phyloP scores from a whole-genome alignment of 2,888 invertebrate species.

The Pseudococcus jackbeardsleyi region DNA sequence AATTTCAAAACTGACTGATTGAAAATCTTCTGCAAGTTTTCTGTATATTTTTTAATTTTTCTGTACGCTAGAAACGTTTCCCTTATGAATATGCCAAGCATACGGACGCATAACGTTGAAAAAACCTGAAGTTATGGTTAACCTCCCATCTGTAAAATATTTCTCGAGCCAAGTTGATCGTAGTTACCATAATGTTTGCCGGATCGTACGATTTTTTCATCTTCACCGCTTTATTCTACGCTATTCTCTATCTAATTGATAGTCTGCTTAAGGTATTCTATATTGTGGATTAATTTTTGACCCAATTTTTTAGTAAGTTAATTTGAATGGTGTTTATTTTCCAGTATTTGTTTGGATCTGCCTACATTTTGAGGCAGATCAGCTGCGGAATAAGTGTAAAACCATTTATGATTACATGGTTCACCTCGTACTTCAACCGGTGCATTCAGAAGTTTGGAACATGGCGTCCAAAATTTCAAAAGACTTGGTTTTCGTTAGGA shows the following conservation, averaged over 20 bases:
- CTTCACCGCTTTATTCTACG: conserved; percentile 17
- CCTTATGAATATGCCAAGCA: neutral
- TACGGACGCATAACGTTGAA: neutral
- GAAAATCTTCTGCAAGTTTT: no score
- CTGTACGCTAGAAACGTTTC: no score
- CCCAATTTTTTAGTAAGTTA: neutral
- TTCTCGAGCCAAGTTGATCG: neutral
- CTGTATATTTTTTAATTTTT: no score
- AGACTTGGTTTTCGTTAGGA: conserved; percentile 82
- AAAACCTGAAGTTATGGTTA: neutral
- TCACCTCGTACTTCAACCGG: conserved; percentile 83
- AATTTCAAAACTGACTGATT: no score
- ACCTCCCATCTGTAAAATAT: neutral
- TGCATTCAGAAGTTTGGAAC: conserved; percentile 82
- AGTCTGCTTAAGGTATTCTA: conserved; percentile 59
- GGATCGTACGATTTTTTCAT: conserved; percentile 22
- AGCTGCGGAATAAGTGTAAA: conserved; percentile 83
- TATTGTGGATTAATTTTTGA: neutral
- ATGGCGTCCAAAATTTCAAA: conserved; percentile 75
- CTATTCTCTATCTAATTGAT: conserved; percentile 57
- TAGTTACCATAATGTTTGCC: neutral
- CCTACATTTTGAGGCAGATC: conserved; percentile 82
- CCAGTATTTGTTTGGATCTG: conserved; percentile 87
- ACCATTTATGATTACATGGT: conserved; percentile 82
- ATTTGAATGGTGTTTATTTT: conserved; percentile 69